Evolutionary conservation across 2,888 invertebrate genomes (phyloP), one percentile per base, ranked within the genome.

Genomic region (Parasteatoda lunata): DNA sequence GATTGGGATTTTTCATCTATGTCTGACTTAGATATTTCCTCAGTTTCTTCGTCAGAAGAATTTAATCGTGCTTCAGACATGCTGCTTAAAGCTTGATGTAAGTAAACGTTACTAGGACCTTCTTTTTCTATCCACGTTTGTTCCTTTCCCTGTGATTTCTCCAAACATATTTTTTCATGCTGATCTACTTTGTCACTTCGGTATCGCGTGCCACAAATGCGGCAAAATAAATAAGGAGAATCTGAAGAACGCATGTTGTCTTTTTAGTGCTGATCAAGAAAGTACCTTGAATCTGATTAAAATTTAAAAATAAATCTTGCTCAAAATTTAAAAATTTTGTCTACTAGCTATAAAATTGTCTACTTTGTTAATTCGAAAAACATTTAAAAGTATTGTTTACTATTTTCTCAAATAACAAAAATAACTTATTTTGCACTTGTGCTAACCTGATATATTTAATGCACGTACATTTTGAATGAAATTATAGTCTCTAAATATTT

Each of bases 141-240:
- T 5, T 15, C 49, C 13, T n/a, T 51, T 59, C n/a, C n/a, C 13
- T 49, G 48, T 5, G 54, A 30, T 47, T 54, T 48, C 51, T 72
- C 51, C 45, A 54, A 71, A 30, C 71, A 71, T 7, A 13, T 7
- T n/a, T 45, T 11, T 66, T 84, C 83, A 48, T 84, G 83, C 13
- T 66, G 15, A 30, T 15, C 30, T 4, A 84, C 11, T 52, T 66
- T 59, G 9, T 45, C 6, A 6, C 49, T 52, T 49, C 47, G 65
- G n/a, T 64, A 77, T 5, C 48, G 15, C 48, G 13, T 54, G 0
- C 77, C 77, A 65, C 83, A 84, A 72, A 72, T n/a, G 15, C 47
- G 65, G 45, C 83, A 84, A 13, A 70, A 30, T 5, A 77, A 13
- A 51, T 45, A 54, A 7, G 45, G 45, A 11, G 13, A 8, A 30